Percentiles rank a stretch among this genome's conserved stretches.
phyloP scores from a whole-genome alignment of 2,888 invertebrate species.

The Archips crataeganus region DNA sequence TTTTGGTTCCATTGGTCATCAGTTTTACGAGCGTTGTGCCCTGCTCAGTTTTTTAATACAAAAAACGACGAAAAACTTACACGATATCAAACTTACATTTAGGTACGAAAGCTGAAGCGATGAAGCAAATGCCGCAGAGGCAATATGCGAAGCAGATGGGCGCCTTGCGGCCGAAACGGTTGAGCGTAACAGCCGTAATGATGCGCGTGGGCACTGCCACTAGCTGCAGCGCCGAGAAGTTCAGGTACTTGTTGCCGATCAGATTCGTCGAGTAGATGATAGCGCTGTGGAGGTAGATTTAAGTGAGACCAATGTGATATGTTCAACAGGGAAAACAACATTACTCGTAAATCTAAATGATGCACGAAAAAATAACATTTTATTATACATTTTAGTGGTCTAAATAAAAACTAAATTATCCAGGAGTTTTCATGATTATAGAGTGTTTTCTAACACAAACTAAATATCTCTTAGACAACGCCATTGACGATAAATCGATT shows the following conservation, averaged over 20 bases:
- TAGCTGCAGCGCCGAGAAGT: conserved; percentile 88
- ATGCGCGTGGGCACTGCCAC: conserved; percentile 88
- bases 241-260: conserved; percentile 90
- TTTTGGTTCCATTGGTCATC: no score
- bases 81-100: conserved; percentile 63
- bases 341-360: neutral
- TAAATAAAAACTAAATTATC: no score
- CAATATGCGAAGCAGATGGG: conserved; percentile 76
- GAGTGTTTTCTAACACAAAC: no score
- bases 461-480: no score
- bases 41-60: no score
- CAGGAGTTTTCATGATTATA: no score
- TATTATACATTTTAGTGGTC: no score
- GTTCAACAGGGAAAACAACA: neutral
- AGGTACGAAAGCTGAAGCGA: conserved; percentile 84
- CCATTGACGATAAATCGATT: no score
- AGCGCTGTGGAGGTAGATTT: conserved; percentile 75
- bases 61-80: neutral
- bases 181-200: conserved; percentile 84
- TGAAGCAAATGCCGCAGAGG: conserved; percentile 82
- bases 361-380: no score
- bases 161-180: conserved; percentile 85
- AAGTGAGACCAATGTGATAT: no score
- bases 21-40: no score
- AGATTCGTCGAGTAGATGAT: conserved; percentile 91